Conservation (phyloP, 2,113 vertebrate species). For the Malurus melanocephalus region DNA sequence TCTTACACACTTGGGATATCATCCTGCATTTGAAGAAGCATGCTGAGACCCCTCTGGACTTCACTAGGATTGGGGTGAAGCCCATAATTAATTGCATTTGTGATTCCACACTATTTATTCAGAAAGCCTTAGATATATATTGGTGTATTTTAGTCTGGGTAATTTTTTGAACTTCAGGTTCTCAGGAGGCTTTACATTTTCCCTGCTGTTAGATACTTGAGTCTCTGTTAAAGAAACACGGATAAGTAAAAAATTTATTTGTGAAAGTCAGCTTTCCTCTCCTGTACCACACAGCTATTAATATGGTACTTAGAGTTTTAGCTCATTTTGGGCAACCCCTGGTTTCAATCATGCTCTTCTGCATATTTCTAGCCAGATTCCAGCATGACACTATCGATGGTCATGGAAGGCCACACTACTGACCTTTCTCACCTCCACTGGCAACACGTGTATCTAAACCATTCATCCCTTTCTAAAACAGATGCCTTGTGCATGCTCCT, state of each 20-base stretch:
- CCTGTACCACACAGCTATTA: neutral
- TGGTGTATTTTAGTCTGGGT: neutral
- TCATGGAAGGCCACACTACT: neutral
- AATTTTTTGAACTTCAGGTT: neutral
- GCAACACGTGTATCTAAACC: neutral
- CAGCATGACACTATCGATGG: neutral
- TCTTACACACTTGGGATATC: neutral
- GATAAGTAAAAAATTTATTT: neutral
- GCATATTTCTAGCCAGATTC: neutral
- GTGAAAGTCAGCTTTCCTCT: neutral
- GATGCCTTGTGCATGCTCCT: neutral
- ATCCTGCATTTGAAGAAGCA: neutral
- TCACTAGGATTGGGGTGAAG: neutral
- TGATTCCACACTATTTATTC: neutral
- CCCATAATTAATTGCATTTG: neutral
- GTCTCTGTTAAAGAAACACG: neutral
- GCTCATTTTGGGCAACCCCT: neutral
- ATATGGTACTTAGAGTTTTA: neutral
- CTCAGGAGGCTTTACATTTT: neutral
- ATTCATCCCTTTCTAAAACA: neutral
- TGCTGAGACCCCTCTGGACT: neutral
- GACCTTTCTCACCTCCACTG: fast-evolving
- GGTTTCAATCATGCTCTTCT: neutral
- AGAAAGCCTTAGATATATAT: neutral
- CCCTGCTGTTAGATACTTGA: neutral